These are phyloP conservation scores for Ryuthela nishihirai DNA, from an alignment of 2,888 invertebrate species.

Conservation along the genomic window DNA sequence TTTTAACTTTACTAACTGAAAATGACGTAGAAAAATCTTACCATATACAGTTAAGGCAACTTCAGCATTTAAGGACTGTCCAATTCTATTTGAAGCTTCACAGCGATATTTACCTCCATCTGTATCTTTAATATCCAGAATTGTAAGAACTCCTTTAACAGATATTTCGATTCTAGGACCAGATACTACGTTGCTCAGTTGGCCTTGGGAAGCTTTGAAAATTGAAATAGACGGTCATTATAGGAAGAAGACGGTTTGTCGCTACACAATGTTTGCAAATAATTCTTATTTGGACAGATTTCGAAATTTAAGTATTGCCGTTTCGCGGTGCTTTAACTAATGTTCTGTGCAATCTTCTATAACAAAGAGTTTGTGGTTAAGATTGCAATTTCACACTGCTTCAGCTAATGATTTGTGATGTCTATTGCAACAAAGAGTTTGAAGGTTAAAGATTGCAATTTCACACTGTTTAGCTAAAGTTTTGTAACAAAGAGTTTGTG, in stretches of 20 bases:
- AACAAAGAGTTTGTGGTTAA: no score
- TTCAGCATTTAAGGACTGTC: conserved; percentile 4
- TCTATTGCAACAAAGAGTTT: no score
- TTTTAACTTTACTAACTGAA: no score
- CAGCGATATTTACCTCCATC: conserved; percentile 24
- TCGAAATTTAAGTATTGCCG: no score
- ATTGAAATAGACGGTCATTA: neutral
- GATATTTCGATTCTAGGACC: conserved; percentile 4
- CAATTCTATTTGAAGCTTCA: conserved; percentile 27
- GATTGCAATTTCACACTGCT: no score
- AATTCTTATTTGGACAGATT: neutral
- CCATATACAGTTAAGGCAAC: conserved; percentile 22
- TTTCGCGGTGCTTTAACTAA: no score
- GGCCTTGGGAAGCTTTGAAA: conserved; percentile 1
- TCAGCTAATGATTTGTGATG: no score
- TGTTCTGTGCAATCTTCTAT: no score
- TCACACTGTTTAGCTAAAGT: no score
- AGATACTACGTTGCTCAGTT: conserved; percentile 1
- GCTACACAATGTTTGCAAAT: neutral
- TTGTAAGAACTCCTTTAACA: conserved; percentile 47
- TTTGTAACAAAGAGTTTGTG: no score
- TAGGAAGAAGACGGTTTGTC: no score
- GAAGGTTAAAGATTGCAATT: no score
- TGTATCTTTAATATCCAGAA: conserved; percentile 44
- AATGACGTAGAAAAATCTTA: conserved; percentile 4